Evolutionary conservation across 2,888 invertebrate genomes (phyloP).

Genomic region (Metallyticus violacea): DNA sequence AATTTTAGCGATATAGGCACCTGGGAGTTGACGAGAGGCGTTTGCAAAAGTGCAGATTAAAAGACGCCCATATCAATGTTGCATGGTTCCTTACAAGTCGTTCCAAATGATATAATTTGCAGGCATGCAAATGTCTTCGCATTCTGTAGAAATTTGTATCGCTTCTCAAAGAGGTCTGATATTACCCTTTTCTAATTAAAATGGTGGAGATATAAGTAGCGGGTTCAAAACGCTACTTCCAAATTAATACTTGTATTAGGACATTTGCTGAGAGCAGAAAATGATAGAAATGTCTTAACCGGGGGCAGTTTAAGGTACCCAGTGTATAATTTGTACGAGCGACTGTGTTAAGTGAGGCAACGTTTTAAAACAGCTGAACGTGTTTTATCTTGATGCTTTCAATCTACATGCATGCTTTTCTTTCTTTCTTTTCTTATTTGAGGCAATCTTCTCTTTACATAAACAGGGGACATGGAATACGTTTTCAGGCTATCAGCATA

Average conservation of each 20-base stretch:
- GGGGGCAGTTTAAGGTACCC: too few species aligned
- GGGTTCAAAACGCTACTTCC: not conserved
- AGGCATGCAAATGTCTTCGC: too few species aligned
- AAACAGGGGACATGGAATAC: not conserved
- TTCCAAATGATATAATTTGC: not conserved
- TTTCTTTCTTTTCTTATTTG: too few species aligned
- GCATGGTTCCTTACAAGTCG: not conserved
- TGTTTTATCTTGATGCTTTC: not conserved
- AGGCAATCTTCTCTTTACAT: not conserved
- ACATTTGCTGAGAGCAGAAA: not conserved
- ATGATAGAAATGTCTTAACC: not conserved
- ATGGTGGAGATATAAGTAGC: not conserved
- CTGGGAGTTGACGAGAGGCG: not conserved
- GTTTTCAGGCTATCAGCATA: not conserved
- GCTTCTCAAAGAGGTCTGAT: not conserved
- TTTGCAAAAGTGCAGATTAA: not conserved
- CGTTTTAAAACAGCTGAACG: not conserved
- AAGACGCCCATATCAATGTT: too few species aligned
- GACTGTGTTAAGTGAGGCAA: too few species aligned
- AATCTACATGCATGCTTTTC: not conserved
- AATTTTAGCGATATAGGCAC: not conserved
- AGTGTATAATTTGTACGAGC: not conserved
- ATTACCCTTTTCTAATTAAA: not conserved
- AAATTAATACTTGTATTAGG: not conserved
- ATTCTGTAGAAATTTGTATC: not conserved